Conservation (phyloP, 2,888 invertebrate genomes). For the Xestoiulus laeticollis region DNA sequence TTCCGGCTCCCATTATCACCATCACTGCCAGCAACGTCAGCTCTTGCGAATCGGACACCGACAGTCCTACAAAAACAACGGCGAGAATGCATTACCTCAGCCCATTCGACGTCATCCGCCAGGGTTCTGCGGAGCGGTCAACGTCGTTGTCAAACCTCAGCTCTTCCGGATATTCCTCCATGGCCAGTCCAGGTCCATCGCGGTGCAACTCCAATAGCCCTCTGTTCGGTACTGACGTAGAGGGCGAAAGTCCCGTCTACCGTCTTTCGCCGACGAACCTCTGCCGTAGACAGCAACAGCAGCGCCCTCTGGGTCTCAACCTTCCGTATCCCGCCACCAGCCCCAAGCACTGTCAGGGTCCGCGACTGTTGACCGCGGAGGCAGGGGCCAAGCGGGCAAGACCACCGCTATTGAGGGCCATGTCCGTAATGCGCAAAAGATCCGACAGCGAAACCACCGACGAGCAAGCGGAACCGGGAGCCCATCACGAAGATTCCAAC, state of each 20-base stretch:
- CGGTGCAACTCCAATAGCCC: slow-evolving; percentile 84
- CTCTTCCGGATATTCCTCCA: slow-evolving; percentile 84
- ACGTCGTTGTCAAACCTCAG: slow-evolving; percentile 85
- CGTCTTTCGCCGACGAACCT: slow-evolving; percentile 19
- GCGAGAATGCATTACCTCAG: slow-evolving; percentile 73
- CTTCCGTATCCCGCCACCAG: neutral
- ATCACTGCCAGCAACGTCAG: slow-evolving; percentile 80
- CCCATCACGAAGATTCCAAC: slow-evolving; percentile 65
- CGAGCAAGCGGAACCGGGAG: slow-evolving; percentile 60
- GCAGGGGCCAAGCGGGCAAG: neutral
- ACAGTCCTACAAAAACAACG: slow-evolving; percentile 68
- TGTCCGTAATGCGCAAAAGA: slow-evolving; percentile 44
- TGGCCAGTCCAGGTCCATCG: slow-evolving; percentile 85
- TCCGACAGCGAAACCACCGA: slow-evolving; percentile 54
- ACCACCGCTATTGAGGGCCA: slow-evolving; percentile 48
- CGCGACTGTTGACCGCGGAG: neutral
- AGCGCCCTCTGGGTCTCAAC: neutral
- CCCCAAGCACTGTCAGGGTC: slow-evolving; percentile 8
- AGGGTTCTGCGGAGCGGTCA: slow-evolving; percentile 71
- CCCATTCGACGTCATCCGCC: slow-evolving; percentile 69
- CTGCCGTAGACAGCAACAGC: neutral
- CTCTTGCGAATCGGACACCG: slow-evolving; percentile 78
- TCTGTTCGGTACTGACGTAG: slow-evolving; percentile 64
- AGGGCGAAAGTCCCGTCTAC: neutral
- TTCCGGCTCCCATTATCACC: slow-evolving; percentile 65